A percentile compares a stretch with the other conserved stretches of the same genome.
Conservation (phyloP, 2,797 vertebrate genomes). For the Pseudochirops cupreus region DNA sequence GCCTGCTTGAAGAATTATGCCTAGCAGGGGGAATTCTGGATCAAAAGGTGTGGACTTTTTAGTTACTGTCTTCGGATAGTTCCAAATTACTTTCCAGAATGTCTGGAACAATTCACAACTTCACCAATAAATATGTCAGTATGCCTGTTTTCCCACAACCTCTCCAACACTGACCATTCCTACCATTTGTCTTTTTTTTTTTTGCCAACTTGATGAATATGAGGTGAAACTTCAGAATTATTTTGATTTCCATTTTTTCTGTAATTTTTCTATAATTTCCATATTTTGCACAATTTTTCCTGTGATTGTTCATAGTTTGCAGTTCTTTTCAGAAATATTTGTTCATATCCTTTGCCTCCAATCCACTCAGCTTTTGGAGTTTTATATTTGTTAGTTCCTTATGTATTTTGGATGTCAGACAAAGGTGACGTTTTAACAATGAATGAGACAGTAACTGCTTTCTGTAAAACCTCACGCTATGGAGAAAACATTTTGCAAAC, state of each 20-base stretch:
- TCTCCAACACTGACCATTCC: background rate
- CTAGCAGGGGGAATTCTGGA: background rate
- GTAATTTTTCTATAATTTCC: background rate
- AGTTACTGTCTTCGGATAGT: background rate
- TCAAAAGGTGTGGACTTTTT: background rate
- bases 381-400: constrained; percentile 5
- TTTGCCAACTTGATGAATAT: background rate
- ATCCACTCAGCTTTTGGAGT: background rate
- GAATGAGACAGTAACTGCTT: background rate
- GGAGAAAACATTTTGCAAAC: background rate
- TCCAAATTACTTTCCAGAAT: background rate
- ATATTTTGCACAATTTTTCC: background rate
- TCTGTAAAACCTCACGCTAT: background rate
- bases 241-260: background rate
- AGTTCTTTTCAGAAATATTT: background rate
- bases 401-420: background rate
- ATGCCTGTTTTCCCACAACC: background rate
- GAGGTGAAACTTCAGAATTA: background rate
- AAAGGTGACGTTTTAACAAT: constrained; percentile 3
- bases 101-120: background rate
- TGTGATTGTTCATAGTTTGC: background rate
- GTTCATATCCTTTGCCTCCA: background rate
- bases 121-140: background rate
- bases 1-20: background rate
- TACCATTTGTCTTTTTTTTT: background rate